Evolutionary conservation across 2,888 invertebrate genomes (phyloP), one percentile per base, ranked within the genome.

Genomic region (Aleiodes leptofemur): DNA sequence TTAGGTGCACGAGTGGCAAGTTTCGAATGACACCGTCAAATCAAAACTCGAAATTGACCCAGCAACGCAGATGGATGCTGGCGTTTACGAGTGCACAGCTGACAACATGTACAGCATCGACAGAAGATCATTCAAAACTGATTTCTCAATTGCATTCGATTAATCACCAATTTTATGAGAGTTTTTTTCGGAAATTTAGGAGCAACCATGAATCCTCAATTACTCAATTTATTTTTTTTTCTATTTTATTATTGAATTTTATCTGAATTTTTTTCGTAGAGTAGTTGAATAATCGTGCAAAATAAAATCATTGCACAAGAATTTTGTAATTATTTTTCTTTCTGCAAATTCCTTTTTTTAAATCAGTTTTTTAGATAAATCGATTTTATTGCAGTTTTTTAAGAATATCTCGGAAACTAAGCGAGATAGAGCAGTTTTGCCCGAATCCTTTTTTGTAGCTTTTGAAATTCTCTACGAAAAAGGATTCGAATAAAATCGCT

Each of bases 41-140:
- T 96, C 96, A 34, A 97, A 97, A 91, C 92, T 97, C 84, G 97
- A 97, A 91, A 97, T 97, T 68, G 97, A 97, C 89, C 97, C 97
- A 9, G 97, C 97, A 0, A 96, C 97, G 4, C 97, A 97, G 91
- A 97, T 97, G 97, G 97, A 97, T 88, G 97, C 97, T 11, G 97
- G 97, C n/a, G 94, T 96, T 16, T 97, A 97, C 89, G 97, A 97
- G 89, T 97, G 97, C 86, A 96, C 96, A 4, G 97, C 97, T 0
- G 97, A 97, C 90, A 97, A 97, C 87, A 97, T 96, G 95, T 97
- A 97, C 89, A 95, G 96, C 50, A 95, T 97, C 78, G 97, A 97
- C 89, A 92, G 96, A 78, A 93, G 97, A 87, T 96, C 96, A 77
- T 97, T 97, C 90, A 96, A 97, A 90, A 97, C 97, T 75, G 97